A percentile compares a stretch with the other conserved stretches of the same genome.
Conservation (phyloP, 2,113 vertebrate species). For the Ancistrus triradiatus region DNA sequence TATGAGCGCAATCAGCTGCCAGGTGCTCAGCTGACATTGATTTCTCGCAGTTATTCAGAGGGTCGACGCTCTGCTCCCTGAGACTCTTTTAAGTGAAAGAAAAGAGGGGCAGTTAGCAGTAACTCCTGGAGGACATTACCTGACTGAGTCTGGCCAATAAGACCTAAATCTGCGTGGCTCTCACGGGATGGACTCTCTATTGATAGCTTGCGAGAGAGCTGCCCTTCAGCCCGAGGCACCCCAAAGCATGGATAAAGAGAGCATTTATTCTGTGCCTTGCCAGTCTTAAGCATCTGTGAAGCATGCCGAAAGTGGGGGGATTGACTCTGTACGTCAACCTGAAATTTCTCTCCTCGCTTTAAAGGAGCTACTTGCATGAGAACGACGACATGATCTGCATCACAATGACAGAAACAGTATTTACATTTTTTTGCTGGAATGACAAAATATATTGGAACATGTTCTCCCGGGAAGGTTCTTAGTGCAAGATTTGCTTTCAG, state of each 20-base stretch:
- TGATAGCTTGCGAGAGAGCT: constrained; percentile 29
- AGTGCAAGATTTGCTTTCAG: no score
- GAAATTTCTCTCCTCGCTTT: constrained; percentile 25
- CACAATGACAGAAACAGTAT: neutral
- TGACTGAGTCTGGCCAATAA: constrained; percentile 33
- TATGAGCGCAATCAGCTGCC: constrained; percentile 10
- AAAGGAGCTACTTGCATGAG: constrained; percentile 2
- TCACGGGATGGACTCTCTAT: constrained; percentile 32
- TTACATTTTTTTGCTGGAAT: no score
- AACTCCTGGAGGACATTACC: constrained; percentile 41
- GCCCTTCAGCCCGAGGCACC: constrained; percentile 41
- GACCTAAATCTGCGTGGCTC: constrained; percentile 40
- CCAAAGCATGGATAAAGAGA: constrained; percentile 41
- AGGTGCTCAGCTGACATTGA: neutral
- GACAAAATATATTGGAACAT: no score
- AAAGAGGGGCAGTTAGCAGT: constrained; percentile 36
- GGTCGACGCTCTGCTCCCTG: constrained; percentile 1
- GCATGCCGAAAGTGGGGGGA: constrained; percentile 24
- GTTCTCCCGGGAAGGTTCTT: no score
- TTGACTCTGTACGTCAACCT: constrained; percentile 23
- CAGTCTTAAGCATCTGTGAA: constrained; percentile 25
- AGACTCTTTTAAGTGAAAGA: constrained; percentile 29
- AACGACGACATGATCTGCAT: constrained; percentile 3
- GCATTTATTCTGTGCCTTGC: constrained; percentile 38
- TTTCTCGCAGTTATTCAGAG: constrained; percentile 23